phyloP scores from a whole-genome alignment of 2,888 invertebrate genomes.

The Frankliniella intonsa region DNA sequence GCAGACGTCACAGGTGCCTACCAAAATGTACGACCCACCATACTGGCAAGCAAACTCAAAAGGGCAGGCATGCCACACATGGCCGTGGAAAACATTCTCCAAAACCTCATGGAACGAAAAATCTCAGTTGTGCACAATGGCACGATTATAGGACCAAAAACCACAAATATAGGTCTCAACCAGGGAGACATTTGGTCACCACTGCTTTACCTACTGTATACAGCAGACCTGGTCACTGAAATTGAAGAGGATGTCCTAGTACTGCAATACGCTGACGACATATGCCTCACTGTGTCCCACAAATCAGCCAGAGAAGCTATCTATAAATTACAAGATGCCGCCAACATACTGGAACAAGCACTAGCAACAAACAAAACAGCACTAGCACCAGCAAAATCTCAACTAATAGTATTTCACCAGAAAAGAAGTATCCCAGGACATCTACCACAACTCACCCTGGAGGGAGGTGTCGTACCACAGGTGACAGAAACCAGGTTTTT shows the following conservation, averaged over 20 bases:
- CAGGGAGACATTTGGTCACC: constrained; percentile 31
- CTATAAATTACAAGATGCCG: constrained; percentile 10
- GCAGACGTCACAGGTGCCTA: constrained; percentile 33
- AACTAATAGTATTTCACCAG: constrained; percentile 24
- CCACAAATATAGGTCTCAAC: constrained; percentile 17
- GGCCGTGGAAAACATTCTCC: background rate
- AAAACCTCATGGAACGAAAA: constrained; percentile 19
- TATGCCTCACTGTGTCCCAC: constrained; percentile 14
- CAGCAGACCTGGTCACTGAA: background rate
- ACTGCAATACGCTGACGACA: constrained; percentile 34
- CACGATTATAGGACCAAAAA: constrained; percentile 13
- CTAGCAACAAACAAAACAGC: background rate
- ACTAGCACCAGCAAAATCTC: constrained; percentile 15
- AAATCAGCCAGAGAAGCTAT: background rate
- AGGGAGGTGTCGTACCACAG: background rate
- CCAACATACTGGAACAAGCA: background rate
- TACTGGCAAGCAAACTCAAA: constrained; percentile 28
- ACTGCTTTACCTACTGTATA: constrained; percentile 31
- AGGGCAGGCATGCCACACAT: constrained; percentile 15
- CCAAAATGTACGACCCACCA: constrained; percentile 31
- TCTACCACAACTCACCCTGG: background rate
- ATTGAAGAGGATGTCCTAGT: constrained; percentile 1
- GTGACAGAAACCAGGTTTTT: background rate
- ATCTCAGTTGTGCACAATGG: constrained; percentile 28
- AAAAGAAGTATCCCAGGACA: background rate